phyloP scores from a whole-genome alignment of 2,113 vertebrate genomes.

The Zeus faber region DNA sequence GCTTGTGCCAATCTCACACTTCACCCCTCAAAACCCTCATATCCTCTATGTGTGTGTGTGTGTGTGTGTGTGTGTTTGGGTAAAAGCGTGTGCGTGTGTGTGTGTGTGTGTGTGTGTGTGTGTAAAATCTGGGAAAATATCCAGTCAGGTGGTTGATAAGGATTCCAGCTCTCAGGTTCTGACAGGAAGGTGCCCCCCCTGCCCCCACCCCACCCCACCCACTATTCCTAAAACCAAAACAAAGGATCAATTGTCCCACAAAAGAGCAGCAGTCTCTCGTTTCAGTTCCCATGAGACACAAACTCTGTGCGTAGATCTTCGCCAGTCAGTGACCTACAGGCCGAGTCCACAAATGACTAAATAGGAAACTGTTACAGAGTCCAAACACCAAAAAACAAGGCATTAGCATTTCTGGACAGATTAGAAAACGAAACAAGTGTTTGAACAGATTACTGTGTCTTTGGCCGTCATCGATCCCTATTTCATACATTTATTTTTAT shows the following conservation, averaged over 20 bases:
- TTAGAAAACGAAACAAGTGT: too few species aligned
- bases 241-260: constrained; percentile 61
- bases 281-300: constrained; percentile 66
- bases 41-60: not conserved
- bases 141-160: constrained; percentile 37
- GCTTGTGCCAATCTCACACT: too few species aligned
- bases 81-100: not conserved
- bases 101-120: not conserved
- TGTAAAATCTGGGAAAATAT: constrained; percentile 34
- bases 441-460: too few species aligned
- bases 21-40: too few species aligned
- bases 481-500: too few species aligned
- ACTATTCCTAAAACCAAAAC: constrained; percentile 41
- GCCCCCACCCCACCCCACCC: constrained; percentile 31
- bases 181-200: constrained; percentile 41
- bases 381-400: too few species aligned
- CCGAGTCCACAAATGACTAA: too few species aligned
- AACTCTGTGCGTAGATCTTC: too few species aligned
- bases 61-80: not conserved
- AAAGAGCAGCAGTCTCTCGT: constrained; percentile 32
- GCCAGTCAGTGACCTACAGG: too few species aligned
- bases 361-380: too few species aligned
- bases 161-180: constrained; percentile 44
- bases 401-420: too few species aligned
- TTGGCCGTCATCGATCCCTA: too few species aligned